Base-by-base conservation (phyloP, 2,797 vertebrate genomes). In the Geotrypetes seraphini region DNA sequence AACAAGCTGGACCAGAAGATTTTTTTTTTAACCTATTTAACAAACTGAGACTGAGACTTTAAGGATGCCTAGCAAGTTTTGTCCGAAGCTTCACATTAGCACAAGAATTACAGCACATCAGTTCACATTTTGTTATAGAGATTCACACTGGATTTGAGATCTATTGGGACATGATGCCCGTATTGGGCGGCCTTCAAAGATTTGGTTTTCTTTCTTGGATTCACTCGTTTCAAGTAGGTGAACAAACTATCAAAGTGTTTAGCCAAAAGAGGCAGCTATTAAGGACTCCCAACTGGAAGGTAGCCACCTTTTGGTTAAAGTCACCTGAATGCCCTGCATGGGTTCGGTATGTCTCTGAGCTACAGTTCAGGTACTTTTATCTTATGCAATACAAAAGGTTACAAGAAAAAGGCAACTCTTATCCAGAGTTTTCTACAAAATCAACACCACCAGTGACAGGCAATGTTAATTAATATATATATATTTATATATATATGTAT, bases 381-480 rank as follows among this genome's bases (percentile, higher is more conserved):
- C 63, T 64, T 58, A 72, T 59, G 65, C 62, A 45, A 73, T 79
- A 78, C 61, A 79, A 79, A 84, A 75, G 48, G 31, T 68, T 66
- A 81, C 65, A 47, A 66, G 74, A 80, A 85, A 63, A 86, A 81
- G 77, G 68, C 82, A 89, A 91, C 91, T 96, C 89, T 79, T 71
- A 85, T 75, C 69, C 81, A 81, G 89, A 95, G 89, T 80, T 79
- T 89, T 87, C 87, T 89, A 92, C 87, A 85, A 80, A 71, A 70
- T 83, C 82, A 86, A 87, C 92, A 86, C 84, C 79, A 85, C 91
- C 90, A 59, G 81, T 83, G 81, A 78, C 78, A 84, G 92, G 91
- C 85, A 83, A 93, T 86, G 92, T 84, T 84, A 90, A 86, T 93
- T 88, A 82, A 91, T 96, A 96, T n/a, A n/a, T n/a, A n/a, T n/a